These are phyloP conservation scores for Pelodytes ibericus DNA, from an alignment of 2,797 vertebrate genomes.

Conservation along the genomic window DNA sequence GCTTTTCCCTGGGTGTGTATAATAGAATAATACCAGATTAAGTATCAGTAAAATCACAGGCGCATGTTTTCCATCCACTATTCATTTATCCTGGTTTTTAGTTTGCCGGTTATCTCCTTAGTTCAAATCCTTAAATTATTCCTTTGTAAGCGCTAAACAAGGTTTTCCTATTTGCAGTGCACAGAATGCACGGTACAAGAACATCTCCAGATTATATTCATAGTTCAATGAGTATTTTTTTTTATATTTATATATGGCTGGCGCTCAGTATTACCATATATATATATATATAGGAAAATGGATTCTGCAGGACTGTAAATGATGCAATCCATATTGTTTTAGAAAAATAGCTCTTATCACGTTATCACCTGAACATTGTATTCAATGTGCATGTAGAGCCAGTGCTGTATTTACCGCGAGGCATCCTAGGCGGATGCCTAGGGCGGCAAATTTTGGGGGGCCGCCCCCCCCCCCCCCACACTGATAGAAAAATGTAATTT, in stretches of 20 bases:
- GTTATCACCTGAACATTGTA: too few species aligned
- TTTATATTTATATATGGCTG: neutral
- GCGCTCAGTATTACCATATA: too few species aligned
- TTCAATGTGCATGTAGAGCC: too few species aligned
- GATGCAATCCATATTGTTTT: too few species aligned
- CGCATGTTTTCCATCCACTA: neutral
- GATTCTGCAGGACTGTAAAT: too few species aligned
- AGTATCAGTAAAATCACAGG: neutral
- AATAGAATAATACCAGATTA: slow-evolving; percentile 3
- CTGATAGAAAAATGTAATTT: too few species aligned
- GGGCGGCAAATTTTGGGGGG: too few species aligned
- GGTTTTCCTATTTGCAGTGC: neutral
- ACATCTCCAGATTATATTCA: neutral
- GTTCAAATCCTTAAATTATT: neutral
- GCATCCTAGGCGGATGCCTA: too few species aligned
- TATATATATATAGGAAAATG: too few species aligned
- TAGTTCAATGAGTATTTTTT: neutral
- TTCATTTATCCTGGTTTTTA: neutral
- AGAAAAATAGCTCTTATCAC: too few species aligned
- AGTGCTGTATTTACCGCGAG: too few species aligned
- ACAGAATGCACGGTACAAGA: neutral
- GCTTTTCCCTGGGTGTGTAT: slow-evolving; percentile 6
- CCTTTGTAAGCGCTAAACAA: neutral
- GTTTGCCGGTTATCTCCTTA: neutral
- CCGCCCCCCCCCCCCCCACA: too few species aligned